These are phyloP conservation scores for Ennomos quercinarius DNA, from an alignment of 2,888 invertebrate genomes.

Conservation along the genomic window DNA sequence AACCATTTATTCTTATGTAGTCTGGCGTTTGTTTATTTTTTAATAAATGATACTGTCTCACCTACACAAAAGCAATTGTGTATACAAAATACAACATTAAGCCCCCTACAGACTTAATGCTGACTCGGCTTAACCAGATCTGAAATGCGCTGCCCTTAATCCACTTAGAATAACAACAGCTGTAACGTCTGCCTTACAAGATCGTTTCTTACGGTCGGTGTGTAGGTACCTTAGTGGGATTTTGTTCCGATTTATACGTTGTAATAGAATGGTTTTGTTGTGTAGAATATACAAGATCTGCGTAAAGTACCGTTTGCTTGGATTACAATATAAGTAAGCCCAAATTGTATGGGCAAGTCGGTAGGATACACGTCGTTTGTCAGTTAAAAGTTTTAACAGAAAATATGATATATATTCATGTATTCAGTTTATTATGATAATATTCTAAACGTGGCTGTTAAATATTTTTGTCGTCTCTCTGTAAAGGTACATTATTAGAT, in stretches of 20 bases:
- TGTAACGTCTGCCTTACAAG: conserved; percentile 68
- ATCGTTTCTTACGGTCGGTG: conserved; percentile 64
- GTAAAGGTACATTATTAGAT: no score
- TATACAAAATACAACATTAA: conserved; percentile 71
- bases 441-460: no score
- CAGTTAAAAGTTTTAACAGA: conserved; percentile 5
- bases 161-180: conserved; percentile 82
- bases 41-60: conserved; percentile 22
- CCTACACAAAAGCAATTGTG: conserved; percentile 45
- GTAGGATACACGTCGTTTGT: conserved; percentile 11
- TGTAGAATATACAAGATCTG: conserved; percentile 5
- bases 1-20: neutral
- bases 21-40: conserved; percentile 9
- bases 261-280: conserved; percentile 31
- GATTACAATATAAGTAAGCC: conserved; percentile 3
- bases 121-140: conserved; percentile 77
- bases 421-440: no score
- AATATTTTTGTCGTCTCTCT: no score
- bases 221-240: conserved; percentile 55
- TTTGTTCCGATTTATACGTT: conserved; percentile 63
- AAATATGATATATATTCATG: no score
- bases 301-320: neutral
- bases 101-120: conserved; percentile 76
- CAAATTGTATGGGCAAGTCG: conserved; percentile 6
- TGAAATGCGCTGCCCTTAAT: conserved; percentile 81